phyloP scores from a whole-genome alignment of 2,113 vertebrate species.

The Percopsis transmontana region DNA sequence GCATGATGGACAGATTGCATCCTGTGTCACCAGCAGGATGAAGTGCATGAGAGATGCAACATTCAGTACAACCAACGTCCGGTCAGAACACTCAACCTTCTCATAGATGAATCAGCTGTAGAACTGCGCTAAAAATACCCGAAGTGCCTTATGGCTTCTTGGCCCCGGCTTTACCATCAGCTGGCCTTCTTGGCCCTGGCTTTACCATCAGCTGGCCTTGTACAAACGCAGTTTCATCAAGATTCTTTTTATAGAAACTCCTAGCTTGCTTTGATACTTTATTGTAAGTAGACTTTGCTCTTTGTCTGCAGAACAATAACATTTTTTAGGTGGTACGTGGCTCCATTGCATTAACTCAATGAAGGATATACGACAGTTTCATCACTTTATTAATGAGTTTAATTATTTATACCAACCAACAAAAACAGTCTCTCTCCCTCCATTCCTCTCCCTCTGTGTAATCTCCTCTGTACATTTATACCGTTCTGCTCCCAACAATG shows the following conservation, averaged over 20 bases:
- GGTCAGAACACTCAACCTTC: background rate
- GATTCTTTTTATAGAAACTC: background rate
- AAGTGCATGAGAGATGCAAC: background rate
- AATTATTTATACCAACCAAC: slow-evolving; percentile 84
- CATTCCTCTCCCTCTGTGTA: slow-evolving; percentile 64
- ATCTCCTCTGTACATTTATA: slow-evolving; percentile 59
- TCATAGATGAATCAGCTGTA: background rate
- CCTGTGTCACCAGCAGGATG: background rate
- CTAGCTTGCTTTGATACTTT: background rate
- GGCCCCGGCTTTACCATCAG: background rate
- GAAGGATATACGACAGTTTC: slow-evolving; percentile 58
- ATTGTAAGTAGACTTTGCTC: background rate
- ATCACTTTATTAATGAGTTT: slow-evolving; percentile 85
- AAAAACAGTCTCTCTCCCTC: slow-evolving; percentile 78
- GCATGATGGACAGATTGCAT: background rate
- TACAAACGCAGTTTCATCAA: background rate
- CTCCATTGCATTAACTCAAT: slow-evolving; percentile 22
- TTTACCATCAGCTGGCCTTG: background rate
- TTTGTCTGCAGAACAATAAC: background rate
- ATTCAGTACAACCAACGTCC: background rate
- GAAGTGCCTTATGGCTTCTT: background rate
- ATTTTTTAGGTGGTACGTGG: background rate
- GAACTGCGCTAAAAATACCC: background rate
- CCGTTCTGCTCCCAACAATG: slow-evolving; percentile 50
- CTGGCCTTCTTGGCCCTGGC: background rate